Percentiles rank a stretch among this genome's conserved stretches.
phyloP scores from a whole-genome alignment of 2,113 vertebrate genomes.

The Corythornis vintsioides region DNA sequence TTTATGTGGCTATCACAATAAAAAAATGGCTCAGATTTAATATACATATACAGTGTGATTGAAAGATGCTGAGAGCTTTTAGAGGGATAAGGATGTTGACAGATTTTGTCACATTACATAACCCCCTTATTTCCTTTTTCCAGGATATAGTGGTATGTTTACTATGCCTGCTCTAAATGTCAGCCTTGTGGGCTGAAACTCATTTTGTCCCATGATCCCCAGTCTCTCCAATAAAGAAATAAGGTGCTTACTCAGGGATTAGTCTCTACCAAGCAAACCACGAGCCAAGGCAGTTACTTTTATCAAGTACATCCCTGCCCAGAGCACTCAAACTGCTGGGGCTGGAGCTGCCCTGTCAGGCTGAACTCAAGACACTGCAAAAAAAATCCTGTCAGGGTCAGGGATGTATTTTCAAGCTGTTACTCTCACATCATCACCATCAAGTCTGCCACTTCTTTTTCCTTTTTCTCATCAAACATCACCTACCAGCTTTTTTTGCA shows the following conservation, averaged over 20 bases:
- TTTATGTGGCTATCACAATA: neutral
- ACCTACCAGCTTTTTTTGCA: neutral
- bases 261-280: neutral
- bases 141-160: slow-evolving; percentile 5
- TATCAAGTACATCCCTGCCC: neutral
- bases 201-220: neutral
- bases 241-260: slow-evolving; percentile 28
- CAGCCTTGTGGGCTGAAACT: neutral
- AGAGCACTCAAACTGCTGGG: neutral
- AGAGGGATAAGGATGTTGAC: neutral
- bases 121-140: neutral
- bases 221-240: neutral
- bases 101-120: neutral
- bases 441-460: neutral
- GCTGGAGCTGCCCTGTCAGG: neutral
- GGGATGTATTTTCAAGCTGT: neutral
- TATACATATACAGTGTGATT: neutral
- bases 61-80: neutral
- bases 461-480: neutral
- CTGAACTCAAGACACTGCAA: neutral
- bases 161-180: neutral
- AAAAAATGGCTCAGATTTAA: neutral
- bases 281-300: neutral
- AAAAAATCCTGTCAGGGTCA: neutral
- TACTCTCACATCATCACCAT: neutral